Percentiles rank a stretch among this genome's conserved stretches.
phyloP scores from a whole-genome alignment of 2,113 vertebrate species.

The Gnathonemus echidnorhynchus region DNA sequence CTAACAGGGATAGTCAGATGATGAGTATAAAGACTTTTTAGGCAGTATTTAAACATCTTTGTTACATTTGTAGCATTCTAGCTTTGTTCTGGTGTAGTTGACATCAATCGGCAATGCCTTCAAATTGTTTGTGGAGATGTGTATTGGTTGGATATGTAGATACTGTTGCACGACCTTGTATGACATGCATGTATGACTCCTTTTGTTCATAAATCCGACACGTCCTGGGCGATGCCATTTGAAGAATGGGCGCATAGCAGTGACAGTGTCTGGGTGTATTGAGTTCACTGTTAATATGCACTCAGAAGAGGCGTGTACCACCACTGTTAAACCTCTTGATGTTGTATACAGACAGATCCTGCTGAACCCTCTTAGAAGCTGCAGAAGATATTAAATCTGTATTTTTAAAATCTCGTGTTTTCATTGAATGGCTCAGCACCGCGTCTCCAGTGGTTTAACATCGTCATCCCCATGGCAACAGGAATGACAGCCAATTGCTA shows the following conservation, averaged over 20 bases:
- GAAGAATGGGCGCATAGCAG: not conserved
- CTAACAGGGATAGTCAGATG: not conserved
- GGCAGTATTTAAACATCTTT: not conserved
- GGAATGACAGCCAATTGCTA: constrained; percentile 11
- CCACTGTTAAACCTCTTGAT: not conserved
- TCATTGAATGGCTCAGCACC: not conserved
- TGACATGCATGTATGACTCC: not conserved
- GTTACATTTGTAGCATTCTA: not conserved
- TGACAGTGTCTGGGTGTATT: not conserved
- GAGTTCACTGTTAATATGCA: not conserved
- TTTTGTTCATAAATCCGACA: not conserved
- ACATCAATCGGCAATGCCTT: not conserved
- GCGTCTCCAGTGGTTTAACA: not conserved
- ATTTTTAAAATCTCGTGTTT: not conserved
- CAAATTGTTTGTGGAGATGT: not conserved
- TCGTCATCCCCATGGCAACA: not conserved
- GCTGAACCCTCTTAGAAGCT: not conserved
- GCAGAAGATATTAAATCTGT: not conserved
- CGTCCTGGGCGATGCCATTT: not conserved
- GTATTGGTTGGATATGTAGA: not conserved
- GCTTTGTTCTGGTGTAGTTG: not conserved
- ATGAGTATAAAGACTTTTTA: not conserved
- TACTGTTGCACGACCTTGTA: not conserved
- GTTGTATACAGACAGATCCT: not conserved
- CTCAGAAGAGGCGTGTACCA: not conserved